Evolutionary conservation across 1,140 invertebrate species (phyloP).

Genomic region (Rhagoletis pomonella): DNA sequence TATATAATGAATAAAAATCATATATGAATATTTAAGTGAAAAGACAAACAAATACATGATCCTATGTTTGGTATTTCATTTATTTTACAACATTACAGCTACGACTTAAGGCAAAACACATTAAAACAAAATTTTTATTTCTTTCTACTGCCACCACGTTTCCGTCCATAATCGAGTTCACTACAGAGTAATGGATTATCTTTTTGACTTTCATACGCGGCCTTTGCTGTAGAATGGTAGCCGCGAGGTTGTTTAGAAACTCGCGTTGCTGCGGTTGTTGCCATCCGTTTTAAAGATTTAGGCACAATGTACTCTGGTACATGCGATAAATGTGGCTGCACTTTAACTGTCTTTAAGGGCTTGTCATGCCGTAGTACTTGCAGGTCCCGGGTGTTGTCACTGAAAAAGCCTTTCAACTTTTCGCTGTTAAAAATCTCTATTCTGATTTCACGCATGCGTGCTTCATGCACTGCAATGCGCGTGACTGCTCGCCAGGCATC

Average conservation of each 20-base stretch:
- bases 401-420: constrained; percentile 96
- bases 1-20: constrained; percentile 32
- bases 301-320: constrained; percentile 97
- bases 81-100: constrained; percentile 15
- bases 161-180: constrained; percentile 68
- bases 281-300: constrained; percentile 80
- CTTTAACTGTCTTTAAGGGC: constrained; percentile 88
- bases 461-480: constrained; percentile 92
- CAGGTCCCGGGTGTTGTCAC: constrained; percentile 94
- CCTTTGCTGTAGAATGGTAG: constrained; percentile 60
- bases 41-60: constrained; percentile 8
- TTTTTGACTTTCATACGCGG: constrained; percentile 67
- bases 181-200: constrained; percentile 72
- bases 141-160: constrained; percentile 51
- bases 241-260: constrained; percentile 69
- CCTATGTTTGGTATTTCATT: neutral
- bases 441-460: constrained; percentile 96
- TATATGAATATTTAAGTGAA: constrained; percentile 40
- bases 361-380: constrained; percentile 94
- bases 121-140: constrained; percentile 11
- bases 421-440: constrained; percentile 94
- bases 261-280: constrained; percentile 74
- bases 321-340: constrained; percentile 90
- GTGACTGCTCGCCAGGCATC: constrained; percentile 97
- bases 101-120: constrained; percentile 29